Percentiles rank a stretch among this genome's conserved stretches.
phyloP scores from a whole-genome alignment of 2,888 invertebrate genomes.

The Asteroscopus sphinx region DNA sequence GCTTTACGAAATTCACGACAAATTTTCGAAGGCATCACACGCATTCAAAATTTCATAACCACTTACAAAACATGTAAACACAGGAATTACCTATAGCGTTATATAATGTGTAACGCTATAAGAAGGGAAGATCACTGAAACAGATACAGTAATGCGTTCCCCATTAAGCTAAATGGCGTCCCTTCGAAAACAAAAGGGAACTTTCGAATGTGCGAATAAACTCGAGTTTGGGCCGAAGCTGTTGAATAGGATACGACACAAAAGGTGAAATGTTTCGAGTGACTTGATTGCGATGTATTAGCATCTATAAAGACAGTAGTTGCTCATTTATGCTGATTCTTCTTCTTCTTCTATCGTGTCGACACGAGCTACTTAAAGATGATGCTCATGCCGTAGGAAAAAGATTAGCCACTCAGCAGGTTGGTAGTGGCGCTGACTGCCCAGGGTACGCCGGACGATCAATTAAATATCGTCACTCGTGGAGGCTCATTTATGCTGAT shows the following conservation, averaged over 20 bases:
- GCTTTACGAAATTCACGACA: constrained; percentile 8
- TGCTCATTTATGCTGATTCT: constrained; percentile 5
- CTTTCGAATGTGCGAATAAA: constrained; percentile 53
- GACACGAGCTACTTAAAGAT: no score
- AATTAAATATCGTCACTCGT: no score
- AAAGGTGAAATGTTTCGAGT: constrained; percentile 52
- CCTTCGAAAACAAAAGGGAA: constrained; percentile 53
- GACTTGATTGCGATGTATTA: constrained; percentile 28
- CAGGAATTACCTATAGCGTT: constrained; percentile 8
- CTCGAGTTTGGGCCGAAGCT: constrained; percentile 32
- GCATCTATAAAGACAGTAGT: constrained; percentile 23
- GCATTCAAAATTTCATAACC: constrained; percentile 36
- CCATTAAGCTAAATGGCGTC: constrained; percentile 51
- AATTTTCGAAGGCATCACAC: constrained; percentile 2
- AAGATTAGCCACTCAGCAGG: no score
- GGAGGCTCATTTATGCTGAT: no score
- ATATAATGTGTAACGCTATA: constrained; percentile 15
- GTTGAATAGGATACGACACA: constrained; percentile 38
- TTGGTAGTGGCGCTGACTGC: no score
- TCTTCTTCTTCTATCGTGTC: no score
- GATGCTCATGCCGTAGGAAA: no score
- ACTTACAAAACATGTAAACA: constrained; percentile 9
- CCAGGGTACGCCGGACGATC: no score
- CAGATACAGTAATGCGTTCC: constrained; percentile 51
- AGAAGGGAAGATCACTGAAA: constrained; percentile 33